These are phyloP conservation scores for Aythya baeri DNA, from an alignment of 2,113 vertebrate species.

Conservation along the genomic window DNA sequence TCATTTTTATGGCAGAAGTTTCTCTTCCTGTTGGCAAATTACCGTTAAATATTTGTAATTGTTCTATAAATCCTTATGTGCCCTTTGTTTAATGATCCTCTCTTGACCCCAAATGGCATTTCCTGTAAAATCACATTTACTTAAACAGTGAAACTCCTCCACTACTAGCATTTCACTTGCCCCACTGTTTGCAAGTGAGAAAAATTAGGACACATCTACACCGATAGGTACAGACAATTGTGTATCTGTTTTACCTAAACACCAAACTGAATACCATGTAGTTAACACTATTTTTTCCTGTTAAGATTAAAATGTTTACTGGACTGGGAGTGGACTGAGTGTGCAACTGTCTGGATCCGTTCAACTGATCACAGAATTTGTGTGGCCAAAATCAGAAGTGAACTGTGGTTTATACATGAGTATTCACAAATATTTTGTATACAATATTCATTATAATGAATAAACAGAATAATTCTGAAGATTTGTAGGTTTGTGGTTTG, in stretches of 20 bases:
- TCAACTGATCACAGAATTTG: not conserved
- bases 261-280: not conserved
- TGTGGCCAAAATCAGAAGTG: not conserved
- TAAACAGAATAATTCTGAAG: not conserved
- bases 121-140: not conserved
- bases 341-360: not conserved
- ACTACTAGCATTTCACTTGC: not conserved
- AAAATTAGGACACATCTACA: not conserved
- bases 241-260: not conserved
- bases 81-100: not conserved
- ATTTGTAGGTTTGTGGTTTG: not conserved
- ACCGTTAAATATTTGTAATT: not conserved
- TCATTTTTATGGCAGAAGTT: not conserved
- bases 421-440: not conserved
- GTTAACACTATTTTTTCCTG: not conserved
- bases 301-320: not conserved
- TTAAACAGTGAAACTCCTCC: not conserved
- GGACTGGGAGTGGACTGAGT: not conserved
- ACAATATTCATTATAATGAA: not conserved
- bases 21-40: not conserved
- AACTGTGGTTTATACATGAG: not conserved
- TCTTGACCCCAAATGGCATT: not conserved
- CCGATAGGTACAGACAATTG: not conserved
- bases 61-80: not conserved
- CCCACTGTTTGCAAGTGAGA: not conserved